Percentiles rank a stretch among this genome's conserved stretches.
Conservation (phyloP, 2,797 vertebrate species). For the Enteromius mattozi region DNA sequence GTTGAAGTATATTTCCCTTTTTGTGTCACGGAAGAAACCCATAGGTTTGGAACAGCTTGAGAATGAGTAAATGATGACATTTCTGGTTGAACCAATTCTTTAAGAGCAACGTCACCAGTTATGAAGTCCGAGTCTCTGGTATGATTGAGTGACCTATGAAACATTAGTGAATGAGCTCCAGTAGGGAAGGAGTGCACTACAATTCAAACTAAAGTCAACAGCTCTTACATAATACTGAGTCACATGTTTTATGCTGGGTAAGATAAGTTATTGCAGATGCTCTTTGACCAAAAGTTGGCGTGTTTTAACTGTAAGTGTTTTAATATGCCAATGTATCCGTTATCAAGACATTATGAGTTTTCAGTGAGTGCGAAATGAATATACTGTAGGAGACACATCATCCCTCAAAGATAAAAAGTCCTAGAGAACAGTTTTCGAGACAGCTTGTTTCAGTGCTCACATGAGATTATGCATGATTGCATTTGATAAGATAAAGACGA, state of each 20-base stretch:
- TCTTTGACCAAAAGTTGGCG: constrained; percentile 10
- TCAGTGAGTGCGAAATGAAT: neutral
- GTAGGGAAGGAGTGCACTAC: neutral
- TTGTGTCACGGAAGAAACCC: neutral
- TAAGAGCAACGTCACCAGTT: constrained; percentile 25
- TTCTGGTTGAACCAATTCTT: constrained; percentile 5
- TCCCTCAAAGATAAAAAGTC: constrained; percentile 19
- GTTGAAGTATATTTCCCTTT: neutral
- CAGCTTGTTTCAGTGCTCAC: neutral
- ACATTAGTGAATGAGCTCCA: constrained; percentile 24
- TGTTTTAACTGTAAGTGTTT: constrained; percentile 8
- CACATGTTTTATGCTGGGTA: constrained; percentile 24
- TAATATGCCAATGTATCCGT: neutral
- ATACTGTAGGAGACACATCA: neutral
- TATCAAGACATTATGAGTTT: constrained; percentile 2
- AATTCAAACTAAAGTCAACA: constrained; percentile 11
- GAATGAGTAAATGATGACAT: neutral
- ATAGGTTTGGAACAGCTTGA: neutral
- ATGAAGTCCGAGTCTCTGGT: constrained; percentile 9
- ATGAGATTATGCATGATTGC: neutral
- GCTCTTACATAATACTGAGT: constrained; percentile 26
- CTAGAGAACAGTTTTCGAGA: neutral
- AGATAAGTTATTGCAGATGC: constrained; percentile 17
- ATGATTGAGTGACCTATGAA: constrained; percentile 28
- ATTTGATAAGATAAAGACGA: constrained; percentile 23